Conservation (phyloP, 2,797 vertebrate genomes). For the Crocodylus rhombifer region DNA sequence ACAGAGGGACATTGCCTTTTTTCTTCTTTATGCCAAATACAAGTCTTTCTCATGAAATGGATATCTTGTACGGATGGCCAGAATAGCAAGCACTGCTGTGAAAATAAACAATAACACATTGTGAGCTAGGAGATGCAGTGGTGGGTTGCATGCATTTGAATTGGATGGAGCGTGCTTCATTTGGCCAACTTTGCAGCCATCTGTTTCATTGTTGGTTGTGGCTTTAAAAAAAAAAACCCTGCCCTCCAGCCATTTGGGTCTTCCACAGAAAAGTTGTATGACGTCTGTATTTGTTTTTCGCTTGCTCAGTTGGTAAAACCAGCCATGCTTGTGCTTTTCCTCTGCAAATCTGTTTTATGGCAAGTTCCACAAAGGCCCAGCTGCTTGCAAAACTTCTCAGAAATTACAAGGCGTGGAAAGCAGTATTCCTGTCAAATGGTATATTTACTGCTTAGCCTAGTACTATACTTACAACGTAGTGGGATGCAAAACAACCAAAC, state of each 20-base stretch:
- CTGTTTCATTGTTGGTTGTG: neutral
- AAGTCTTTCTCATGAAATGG: rapidly evolving
- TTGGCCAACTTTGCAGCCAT: neutral
- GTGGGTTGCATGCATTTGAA: neutral
- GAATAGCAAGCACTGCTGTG: neutral
- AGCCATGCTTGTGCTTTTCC: neutral
- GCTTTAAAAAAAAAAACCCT: neutral
- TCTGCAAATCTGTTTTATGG: neutral
- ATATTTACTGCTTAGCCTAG: neutral
- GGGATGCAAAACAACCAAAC: neutral
- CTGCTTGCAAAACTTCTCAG: neutral
- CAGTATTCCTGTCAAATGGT: rapidly evolving
- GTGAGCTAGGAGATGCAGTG: neutral
- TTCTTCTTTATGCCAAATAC: neutral
- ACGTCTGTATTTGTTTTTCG: rapidly evolving
- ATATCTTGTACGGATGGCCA: neutral
- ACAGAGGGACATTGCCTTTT: too few species aligned
- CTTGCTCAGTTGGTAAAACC: neutral
- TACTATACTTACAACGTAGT: too few species aligned
- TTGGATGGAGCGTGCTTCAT: neutral
- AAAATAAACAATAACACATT: neutral
- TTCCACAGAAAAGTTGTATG: neutral
- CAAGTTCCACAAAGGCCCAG: neutral
- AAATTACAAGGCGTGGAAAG: neutral
- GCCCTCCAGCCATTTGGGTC: neutral